phyloP scores from a whole-genome alignment of 2,888 invertebrate species.

The Dicyrtomina minuta region DNA sequence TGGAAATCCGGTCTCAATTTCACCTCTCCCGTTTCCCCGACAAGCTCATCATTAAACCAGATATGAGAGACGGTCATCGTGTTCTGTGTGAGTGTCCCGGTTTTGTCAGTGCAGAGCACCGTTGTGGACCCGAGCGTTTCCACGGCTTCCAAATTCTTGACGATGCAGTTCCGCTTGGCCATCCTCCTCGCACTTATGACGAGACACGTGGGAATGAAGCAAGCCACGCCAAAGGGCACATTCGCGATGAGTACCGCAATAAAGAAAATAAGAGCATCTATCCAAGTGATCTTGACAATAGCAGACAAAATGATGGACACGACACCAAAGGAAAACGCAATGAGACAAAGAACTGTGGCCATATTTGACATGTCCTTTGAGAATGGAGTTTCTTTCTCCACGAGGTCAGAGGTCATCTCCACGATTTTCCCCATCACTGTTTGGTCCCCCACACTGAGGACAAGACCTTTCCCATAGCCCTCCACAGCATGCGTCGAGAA shows the following conservation, averaged over 20 bases:
- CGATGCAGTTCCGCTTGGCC: background rate
- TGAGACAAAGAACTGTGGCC: background rate
- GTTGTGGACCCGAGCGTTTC: conserved; percentile 15
- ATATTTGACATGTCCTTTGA: conserved; percentile 14
- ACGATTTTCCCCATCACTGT: conserved; percentile 21
- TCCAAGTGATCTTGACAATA: background rate
- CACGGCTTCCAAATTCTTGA: conserved; percentile 16
- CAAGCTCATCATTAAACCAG: conserved; percentile 18
- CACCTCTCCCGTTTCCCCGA: background rate
- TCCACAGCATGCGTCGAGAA: conserved; percentile 19
- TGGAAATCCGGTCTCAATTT: conserved; percentile 9
- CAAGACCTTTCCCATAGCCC: conserved; percentile 9
- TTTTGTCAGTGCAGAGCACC: conserved; percentile 24
- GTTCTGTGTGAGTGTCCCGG: conserved; percentile 27
- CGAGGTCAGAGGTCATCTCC: background rate
- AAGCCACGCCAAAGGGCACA: conserved; percentile 20
- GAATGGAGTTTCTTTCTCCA: background rate
- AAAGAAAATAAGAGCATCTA: background rate
- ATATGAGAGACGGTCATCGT: conserved; percentile 14
- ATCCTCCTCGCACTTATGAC: conserved; percentile 4
- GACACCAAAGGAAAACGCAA: background rate
- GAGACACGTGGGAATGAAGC: conserved; percentile 19
- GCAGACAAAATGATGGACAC: background rate
- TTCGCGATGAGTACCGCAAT: conserved; percentile 14
- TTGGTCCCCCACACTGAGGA: conserved; percentile 10